Evolutionary conservation across 2,888 invertebrate genomes (phyloP).

Genomic region (Drosophila monieri): DNA sequence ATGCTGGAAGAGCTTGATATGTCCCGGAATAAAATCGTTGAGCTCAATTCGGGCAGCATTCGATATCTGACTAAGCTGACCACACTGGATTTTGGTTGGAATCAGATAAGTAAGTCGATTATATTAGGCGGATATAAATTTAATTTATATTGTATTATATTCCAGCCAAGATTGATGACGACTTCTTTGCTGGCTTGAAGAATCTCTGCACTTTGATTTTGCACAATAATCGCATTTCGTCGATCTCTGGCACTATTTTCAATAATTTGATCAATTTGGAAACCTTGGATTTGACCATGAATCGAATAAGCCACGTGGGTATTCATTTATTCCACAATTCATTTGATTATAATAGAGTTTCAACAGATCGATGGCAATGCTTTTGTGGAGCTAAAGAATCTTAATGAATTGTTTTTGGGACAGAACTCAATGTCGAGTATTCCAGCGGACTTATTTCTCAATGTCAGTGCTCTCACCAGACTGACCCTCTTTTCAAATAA

Average conservation of each 20-base stretch:
- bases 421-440: slow-evolving; percentile 85
- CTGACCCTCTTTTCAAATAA: slow-evolving; percentile 86
- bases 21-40: slow-evolving; percentile 86
- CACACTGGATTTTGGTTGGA: slow-evolving; percentile 87
- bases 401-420: slow-evolving; percentile 85
- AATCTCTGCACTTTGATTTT: slow-evolving; percentile 83
- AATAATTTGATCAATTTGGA: slow-evolving; percentile 73
- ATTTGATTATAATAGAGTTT: not conserved
- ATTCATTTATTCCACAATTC: not conserved
- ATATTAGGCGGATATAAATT: not conserved
- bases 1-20: slow-evolving; percentile 88
- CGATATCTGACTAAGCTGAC: slow-evolving; percentile 85
- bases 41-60: slow-evolving; percentile 85
- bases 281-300: slow-evolving; percentile 81
- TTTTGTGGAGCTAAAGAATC: slow-evolving; percentile 84
- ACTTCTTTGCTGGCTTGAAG: slow-evolving; percentile 77
- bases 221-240: slow-evolving; percentile 84
- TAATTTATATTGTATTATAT: not conserved
- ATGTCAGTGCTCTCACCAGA: slow-evolving; percentile 84
- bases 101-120: slow-evolving; percentile 84
- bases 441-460: slow-evolving; percentile 84
- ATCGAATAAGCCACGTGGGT: slow-evolving; percentile 79
- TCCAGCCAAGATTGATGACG: slow-evolving; percentile 78
- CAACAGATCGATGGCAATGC: slow-evolving; percentile 83
- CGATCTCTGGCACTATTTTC: slow-evolving; percentile 81